A percentile compares a stretch with the other conserved stretches of the same genome.
phyloP scores from a whole-genome alignment of 2,113 vertebrate genomes.

The Rafetus swinhoei region DNA sequence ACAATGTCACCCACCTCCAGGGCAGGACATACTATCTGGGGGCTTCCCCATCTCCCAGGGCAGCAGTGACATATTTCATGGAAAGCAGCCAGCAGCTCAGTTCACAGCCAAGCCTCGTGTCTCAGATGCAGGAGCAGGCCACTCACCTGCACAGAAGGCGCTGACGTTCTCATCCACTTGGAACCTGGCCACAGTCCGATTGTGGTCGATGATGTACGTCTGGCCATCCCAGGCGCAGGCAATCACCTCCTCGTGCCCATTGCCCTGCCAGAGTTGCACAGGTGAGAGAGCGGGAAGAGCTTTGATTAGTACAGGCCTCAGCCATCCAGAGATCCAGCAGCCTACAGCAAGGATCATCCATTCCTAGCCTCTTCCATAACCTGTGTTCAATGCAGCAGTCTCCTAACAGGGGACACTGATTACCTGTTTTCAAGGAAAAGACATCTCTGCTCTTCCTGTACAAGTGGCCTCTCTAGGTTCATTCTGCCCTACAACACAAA shows the following conservation, averaged over 20 bases:
- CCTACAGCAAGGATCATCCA: background rate
- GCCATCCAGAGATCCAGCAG: background rate
- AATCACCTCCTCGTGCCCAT: slow-evolving; percentile 95
- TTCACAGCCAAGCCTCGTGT: background rate
- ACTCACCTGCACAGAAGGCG: slow-evolving; percentile 94
- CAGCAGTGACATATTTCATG: background rate
- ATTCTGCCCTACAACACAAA: background rate
- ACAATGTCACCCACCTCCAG: background rate
- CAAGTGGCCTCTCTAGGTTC: background rate
- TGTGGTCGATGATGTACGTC: slow-evolving; percentile 97
- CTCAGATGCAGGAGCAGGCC: background rate
- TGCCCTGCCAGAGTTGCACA: slow-evolving; percentile 82
- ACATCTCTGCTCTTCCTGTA: too few relatives aligned
- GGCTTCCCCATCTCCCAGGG: background rate
- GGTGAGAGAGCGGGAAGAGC: background rate
- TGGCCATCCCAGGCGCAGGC: slow-evolving; percentile 98
- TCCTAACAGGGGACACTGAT: background rate
- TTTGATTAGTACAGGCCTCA: background rate
- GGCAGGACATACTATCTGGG: background rate
- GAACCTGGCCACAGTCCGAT: slow-evolving; percentile 92
- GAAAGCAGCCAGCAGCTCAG: background rate
- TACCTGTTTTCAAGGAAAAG: background rate
- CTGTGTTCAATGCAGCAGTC: background rate
- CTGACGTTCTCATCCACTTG: slow-evolving; percentile 98
- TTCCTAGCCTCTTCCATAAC: background rate